Evolutionary conservation across 2,888 invertebrate species (phyloP), one percentile per base, ranked within the genome.

Genomic region (Cabera pusaria): DNA sequence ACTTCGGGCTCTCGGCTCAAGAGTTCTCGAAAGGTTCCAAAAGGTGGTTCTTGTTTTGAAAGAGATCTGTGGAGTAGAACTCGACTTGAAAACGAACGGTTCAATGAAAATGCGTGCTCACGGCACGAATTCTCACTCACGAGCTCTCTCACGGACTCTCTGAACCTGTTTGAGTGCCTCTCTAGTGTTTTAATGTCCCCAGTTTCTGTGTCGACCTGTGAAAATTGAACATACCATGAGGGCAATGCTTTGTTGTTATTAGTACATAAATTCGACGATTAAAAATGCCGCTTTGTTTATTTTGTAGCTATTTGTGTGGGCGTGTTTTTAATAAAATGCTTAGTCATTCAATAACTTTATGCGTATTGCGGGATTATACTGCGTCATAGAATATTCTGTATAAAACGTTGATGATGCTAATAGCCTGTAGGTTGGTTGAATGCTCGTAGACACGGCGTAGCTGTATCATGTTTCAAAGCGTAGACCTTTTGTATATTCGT

Each of bases 81-180:
- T 27, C 10, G 21, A 39, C 37, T 34, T 25, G 40, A 43, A 62
- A 56, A 43, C 41, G 56, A 55, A 49, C 49, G 63, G 58, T 53
- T 64, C 59, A 60, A 61, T 65, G 52, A 53, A 58, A 66, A 44
- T 59, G 52, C 52, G 52, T 40, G 44, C 47, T 56, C 56, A 51
- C 51, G 53, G 52, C 53, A 49, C 29, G 33, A 48, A n/a, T n/a
- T n/a, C n/a, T n/a, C n/a, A n/a, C n/a, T n/a, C n/a, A n/a, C n/a
- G n/a, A n/a, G n/a, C n/a, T n/a, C n/a, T n/a, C n/a, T n/a, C n/a
- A n/a, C 45, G 27, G 35, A 38, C 43, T 26, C 47, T 52, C 44
- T 32, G 52, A 42, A 50, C 59, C 59, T 49, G 59, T 56, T 54
- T 36, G 42, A 65, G 60, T 49, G 44, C 43, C 31, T 49, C 44